Percentiles rank a stretch among this genome's conserved stretches.
Evolutionary conservation across 2,797 vertebrate genomes (phyloP).

Genomic region (Geotria australis): DNA sequence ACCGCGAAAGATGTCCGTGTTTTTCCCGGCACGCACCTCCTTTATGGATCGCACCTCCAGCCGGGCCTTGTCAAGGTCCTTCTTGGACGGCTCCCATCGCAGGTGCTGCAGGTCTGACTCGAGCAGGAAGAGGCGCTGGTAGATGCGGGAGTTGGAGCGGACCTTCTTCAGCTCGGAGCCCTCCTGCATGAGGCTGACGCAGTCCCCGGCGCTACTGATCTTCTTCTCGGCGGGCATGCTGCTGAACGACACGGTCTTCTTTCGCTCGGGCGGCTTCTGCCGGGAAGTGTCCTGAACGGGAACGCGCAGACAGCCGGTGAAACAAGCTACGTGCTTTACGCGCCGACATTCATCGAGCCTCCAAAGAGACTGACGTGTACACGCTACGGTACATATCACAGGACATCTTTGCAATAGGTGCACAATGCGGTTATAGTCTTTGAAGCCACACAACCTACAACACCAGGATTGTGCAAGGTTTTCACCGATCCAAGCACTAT

Average conservation of each 20-base stretch:
- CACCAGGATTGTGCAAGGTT: too few relatives aligned
- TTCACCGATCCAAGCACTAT: too few relatives aligned
- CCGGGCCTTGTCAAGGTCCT: slow-evolving; percentile 91
- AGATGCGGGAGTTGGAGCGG: slow-evolving; percentile 69
- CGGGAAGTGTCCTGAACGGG: slow-evolving; percentile 49
- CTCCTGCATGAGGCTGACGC: slow-evolving; percentile 78
- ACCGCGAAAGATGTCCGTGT: slow-evolving; percentile 47
- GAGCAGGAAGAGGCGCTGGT: slow-evolving; percentile 67
- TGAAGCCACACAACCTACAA: too few relatives aligned
- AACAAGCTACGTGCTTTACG: too few relatives aligned
- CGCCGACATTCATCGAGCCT: too few relatives aligned
- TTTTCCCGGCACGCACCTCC: slow-evolving; percentile 59
- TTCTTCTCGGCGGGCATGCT: slow-evolving; percentile 98
- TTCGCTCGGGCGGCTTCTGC: slow-evolving; percentile 51
- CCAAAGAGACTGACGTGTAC: too few relatives aligned
- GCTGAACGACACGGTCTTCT: slow-evolving; percentile 93
- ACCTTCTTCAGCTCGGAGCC: slow-evolving; percentile 83
- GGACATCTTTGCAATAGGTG: too few relatives aligned
- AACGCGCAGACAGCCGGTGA: neutral
- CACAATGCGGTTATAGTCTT: too few relatives aligned
- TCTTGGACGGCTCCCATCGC: slow-evolving; percentile 90
- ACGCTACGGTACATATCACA: too few relatives aligned
- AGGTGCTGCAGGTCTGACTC: slow-evolving; percentile 93
- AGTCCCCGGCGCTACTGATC: slow-evolving; percentile 83
- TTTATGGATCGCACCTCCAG: slow-evolving; percentile 84